Evolutionary conservation across 2,113 vertebrate genomes (phyloP).

Genomic region (Chrysemys picta): DNA sequence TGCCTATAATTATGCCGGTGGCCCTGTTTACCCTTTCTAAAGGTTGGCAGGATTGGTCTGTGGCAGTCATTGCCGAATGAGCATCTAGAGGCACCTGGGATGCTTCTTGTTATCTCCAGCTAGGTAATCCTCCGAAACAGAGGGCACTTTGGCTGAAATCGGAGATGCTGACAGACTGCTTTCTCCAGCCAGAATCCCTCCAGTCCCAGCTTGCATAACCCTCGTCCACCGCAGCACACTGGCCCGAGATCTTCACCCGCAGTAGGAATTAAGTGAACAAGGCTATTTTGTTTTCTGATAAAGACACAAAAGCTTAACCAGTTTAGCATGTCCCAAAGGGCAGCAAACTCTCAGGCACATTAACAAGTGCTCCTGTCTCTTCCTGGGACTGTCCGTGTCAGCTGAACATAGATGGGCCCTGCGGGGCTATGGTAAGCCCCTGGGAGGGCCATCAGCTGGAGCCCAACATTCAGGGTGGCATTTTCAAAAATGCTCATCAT

Average conservation of each 20-base stretch:
- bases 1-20: background rate
- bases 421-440: fast-evolving
- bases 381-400: background rate
- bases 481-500: background rate
- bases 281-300: background rate
- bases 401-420: background rate
- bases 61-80: background rate
- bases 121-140: background rate
- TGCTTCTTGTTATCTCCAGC: background rate
- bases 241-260: background rate
- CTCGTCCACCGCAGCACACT: background rate
- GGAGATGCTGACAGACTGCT: background rate
- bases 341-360: background rate
- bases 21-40: background rate
- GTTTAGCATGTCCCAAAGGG: background rate
- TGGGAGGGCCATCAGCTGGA: background rate
- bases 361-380: background rate
- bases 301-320: background rate
- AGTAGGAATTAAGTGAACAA: background rate
- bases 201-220: background rate
- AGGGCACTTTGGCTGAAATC: background rate
- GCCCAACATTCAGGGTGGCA: background rate
- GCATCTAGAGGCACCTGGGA: background rate
- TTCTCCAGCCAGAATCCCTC: background rate
- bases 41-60: background rate